phyloP scores from a whole-genome alignment of 64 coral and sea anemone species.

The Actinia equina region DNA sequence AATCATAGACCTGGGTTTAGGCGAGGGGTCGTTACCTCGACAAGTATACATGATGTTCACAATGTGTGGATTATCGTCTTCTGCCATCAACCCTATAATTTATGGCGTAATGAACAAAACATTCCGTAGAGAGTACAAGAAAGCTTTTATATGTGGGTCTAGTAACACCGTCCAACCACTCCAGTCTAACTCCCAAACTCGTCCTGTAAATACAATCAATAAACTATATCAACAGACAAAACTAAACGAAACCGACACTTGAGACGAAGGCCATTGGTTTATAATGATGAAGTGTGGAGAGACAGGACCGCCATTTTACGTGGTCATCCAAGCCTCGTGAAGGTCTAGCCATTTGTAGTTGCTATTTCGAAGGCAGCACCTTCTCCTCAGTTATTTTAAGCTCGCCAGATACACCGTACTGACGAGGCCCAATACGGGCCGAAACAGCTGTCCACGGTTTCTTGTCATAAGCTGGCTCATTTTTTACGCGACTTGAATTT shows the following conservation, averaged over 20 bases:
- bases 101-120: constrained; percentile 54
- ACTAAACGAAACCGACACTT: neutral
- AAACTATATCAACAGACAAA: neutral
- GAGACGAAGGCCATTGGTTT: too few species aligned
- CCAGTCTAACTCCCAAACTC: neutral
- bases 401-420: too few species aligned
- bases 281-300: too few species aligned
- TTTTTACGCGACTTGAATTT: too few species aligned
- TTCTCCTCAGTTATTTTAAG: too few species aligned
- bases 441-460: too few species aligned
- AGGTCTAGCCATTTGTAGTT: too few species aligned
- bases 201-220: neutral
- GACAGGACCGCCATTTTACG: too few species aligned
- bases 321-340: too few species aligned
- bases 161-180: neutral
- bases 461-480: too few species aligned
- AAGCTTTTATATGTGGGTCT: neutral
- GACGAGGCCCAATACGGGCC: too few species aligned
- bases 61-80: constrained; percentile 13
- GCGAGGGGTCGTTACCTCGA: neutral
- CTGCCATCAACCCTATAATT: constrained; percentile 38
- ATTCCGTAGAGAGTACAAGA: constrained; percentile 41
- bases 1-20: constrained; percentile 44
- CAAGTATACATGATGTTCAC: constrained; percentile 30
- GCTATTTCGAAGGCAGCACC: too few species aligned